These are phyloP conservation scores for western clawed frog (Xenopus tropicalis) DNA, from an alignment of 2,113 vertebrate genomes.

Conservation along the genomic window UCB_Xtro_10.0 CM004450.2:56408001-56408500, in stretches of 20 bases:
- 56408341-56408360: constrained; percentile 85
- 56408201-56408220: constrained; percentile 87
- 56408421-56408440: constrained; percentile 95
- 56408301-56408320: constrained; percentile 94
- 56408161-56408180: constrained; percentile 96
- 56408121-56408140: constrained; percentile 94
- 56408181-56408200: constrained; percentile 83
- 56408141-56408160: constrained; percentile 92
- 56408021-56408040: constrained; percentile 94
- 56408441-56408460: constrained; percentile 97
- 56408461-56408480: constrained; percentile 88
- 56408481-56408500: constrained; percentile 94
- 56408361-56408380: constrained; percentile 95
- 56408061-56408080: constrained; percentile 84
- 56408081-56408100: constrained; percentile 92
- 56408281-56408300: constrained; percentile 91
- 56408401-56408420: constrained; percentile 89
- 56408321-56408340: constrained; percentile 87
- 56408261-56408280: constrained; percentile 93
- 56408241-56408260: constrained; percentile 83
- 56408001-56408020: constrained; percentile 61
- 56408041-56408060: constrained; percentile 83
- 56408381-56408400: constrained; percentile 90
- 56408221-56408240: constrained; percentile 95
- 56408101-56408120: constrained; percentile 94